These are phyloP conservation scores for Prolemur simus DNA, from an alignment of 2,113 vertebrate genomes.

Conservation along the genomic window DNA sequence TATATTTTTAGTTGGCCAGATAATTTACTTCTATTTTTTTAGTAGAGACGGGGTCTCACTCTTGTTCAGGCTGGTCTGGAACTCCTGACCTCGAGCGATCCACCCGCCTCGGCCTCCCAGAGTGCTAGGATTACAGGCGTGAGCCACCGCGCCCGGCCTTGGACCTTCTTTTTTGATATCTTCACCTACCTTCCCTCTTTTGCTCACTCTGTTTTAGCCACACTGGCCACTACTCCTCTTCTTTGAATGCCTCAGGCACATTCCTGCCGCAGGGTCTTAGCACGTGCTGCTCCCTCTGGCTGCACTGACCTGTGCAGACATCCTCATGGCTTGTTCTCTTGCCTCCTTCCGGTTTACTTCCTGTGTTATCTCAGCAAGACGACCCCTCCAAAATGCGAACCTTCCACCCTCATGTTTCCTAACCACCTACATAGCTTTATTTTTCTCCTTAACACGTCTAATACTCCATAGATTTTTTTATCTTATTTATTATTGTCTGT, in stretches of 20 bases:
- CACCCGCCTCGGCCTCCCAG: too few relatives aligned
- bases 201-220: not conserved
- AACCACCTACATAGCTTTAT: not conserved
- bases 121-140: too few relatives aligned
- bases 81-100: too few relatives aligned
- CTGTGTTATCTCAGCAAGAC: not conserved
- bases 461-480: not conserved
- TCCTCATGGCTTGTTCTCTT: not conserved
- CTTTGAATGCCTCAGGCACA: not conserved
- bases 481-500: not conserved
- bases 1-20: too few relatives aligned
- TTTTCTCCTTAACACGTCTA: not conserved
- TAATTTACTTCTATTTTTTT: too few relatives aligned
- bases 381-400: not conserved
- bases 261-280: not conserved
- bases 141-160: too few relatives aligned
- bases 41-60: too few relatives aligned
- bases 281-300: not conserved
- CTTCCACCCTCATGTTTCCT: not conserved
- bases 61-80: too few relatives aligned
- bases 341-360: not conserved
- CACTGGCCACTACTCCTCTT: not conserved
- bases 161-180: not conserved
- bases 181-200: not conserved
- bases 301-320: not conserved